A percentile compares a stretch with the other conserved stretches of the same genome.
Evolutionary conservation across 2,797 vertebrate genomes (phyloP).

Genomic region (Brotula barbata): DNA sequence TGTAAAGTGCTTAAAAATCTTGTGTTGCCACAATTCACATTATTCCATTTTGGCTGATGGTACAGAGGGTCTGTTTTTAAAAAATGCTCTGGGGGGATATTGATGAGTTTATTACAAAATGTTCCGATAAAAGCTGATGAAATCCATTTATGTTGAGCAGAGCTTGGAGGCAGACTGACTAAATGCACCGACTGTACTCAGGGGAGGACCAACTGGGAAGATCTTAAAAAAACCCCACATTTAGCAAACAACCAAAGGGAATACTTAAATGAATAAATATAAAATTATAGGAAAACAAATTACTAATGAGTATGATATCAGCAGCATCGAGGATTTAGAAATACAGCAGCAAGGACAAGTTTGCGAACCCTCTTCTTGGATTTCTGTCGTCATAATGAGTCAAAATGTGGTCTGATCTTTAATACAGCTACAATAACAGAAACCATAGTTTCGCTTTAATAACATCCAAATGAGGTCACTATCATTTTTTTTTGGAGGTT

Average conservation of each 20-base stretch:
- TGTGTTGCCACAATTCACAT: conserved; percentile 15
- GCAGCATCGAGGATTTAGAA: too few species aligned
- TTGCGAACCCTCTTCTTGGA: too few species aligned
- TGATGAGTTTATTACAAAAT: conserved; percentile 1
- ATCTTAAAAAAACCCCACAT: conserved; percentile 11
- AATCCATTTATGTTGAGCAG: background rate
- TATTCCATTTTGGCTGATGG: conserved; percentile 12
- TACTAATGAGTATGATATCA: too few species aligned
- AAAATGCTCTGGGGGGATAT: too few species aligned
- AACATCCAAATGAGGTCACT: too few species aligned
- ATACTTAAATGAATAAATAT: background rate
- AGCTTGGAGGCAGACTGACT: conserved; percentile 2
- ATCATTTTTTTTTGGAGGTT: too few species aligned
- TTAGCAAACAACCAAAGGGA: background rate
- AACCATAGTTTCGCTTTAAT: too few species aligned
- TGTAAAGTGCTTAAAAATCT: conserved; percentile 7
- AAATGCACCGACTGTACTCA: background rate
- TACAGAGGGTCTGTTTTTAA: background rate
- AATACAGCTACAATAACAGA: too few species aligned
- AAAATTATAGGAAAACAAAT: background rate
- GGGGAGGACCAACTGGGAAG: conserved; percentile 12
- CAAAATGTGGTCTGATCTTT: too few species aligned
- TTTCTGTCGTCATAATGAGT: too few species aligned
- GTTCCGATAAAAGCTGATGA: background rate
- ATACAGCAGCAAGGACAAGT: too few species aligned